These are phyloP conservation scores for Tylochromis polylepis DNA, from an alignment of 2,113 vertebrate genomes.

Conservation along the genomic window DNA sequence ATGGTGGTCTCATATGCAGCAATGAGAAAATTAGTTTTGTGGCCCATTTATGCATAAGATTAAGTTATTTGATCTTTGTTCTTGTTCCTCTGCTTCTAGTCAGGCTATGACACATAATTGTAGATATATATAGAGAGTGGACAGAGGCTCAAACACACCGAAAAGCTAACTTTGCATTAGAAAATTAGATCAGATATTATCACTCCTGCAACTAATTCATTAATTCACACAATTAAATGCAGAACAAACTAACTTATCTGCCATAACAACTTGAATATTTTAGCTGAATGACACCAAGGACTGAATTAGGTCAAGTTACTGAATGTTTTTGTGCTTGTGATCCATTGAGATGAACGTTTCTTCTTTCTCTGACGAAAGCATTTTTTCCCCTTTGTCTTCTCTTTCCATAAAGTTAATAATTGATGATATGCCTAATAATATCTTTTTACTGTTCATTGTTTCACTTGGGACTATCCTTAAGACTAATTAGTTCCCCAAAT, in stretches of 20 bases:
- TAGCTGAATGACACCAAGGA: conserved; percentile 10
- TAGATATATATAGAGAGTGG: not conserved
- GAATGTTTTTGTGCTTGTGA: conserved; percentile 14
- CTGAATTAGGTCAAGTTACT: conserved; percentile 39
- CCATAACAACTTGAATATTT: conserved; percentile 10
- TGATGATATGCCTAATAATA: conserved; percentile 62
- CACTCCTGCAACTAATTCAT: not conserved
- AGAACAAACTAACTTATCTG: not conserved
- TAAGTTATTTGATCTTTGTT: not conserved
- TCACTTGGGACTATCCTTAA: conserved; percentile 55
- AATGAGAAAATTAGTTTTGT: not conserved
- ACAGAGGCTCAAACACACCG: not conserved
- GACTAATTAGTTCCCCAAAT: conserved; percentile 60
- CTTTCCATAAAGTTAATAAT: conserved; percentile 60
- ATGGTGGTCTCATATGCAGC: not conserved
- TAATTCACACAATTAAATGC: not conserved
- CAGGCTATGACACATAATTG: not conserved
- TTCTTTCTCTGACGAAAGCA: conserved; percentile 40
- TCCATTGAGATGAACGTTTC: conserved; percentile 30
- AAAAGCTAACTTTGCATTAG: not conserved
- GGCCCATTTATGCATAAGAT: not conserved
- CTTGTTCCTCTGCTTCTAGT: not conserved
- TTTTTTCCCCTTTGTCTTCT: conserved; percentile 39
- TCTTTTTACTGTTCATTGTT: conserved; percentile 60
- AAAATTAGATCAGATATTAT: not conserved